A percentile compares a stretch with the other conserved stretches of the same genome.
Evolutionary conservation across 2,797 vertebrate genomes (phyloP).

Genomic region (Threskiornis aethiopicus): DNA sequence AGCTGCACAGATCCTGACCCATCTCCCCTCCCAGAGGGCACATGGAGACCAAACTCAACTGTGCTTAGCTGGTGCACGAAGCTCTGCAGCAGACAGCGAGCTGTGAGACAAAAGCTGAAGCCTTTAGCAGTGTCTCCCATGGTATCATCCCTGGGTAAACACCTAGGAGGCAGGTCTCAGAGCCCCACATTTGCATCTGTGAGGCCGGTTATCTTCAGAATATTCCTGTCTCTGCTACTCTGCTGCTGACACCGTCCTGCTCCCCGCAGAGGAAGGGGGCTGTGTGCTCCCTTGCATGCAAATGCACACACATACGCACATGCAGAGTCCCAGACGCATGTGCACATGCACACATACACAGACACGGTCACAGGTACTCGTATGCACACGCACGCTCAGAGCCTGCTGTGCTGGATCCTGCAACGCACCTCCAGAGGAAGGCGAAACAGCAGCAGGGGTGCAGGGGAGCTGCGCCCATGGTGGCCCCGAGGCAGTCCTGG

Average conservation of each 20-base stretch:
- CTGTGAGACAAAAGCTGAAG: not conserved
- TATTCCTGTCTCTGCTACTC: not conserved
- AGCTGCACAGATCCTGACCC: not conserved
- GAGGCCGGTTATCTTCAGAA: not conserved
- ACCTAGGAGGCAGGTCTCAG: not conserved
- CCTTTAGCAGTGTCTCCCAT: not conserved
- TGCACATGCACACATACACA: not conserved
- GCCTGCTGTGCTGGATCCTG: not conserved
- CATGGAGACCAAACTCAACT: not conserved
- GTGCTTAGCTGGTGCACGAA: not conserved
- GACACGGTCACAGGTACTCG: too few relatives aligned
- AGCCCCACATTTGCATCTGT: not conserved
- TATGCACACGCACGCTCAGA: accelerated
- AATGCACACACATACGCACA: accelerated
- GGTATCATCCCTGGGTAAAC: not conserved
- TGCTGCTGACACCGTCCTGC: not conserved
- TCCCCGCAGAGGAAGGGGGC: not conserved
- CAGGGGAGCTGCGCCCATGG: not conserved
- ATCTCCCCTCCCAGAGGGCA: not conserved
- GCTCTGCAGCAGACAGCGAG: not conserved
- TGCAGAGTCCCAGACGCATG: not conserved
- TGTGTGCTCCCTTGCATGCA: not conserved
- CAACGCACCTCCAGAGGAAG: not conserved
- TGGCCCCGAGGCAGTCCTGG: not conserved
- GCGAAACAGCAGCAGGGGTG: not conserved